Evolutionary conservation across 1,140 invertebrate genomes (phyloP).

Genomic region (Zaprionus tsacasi): DNA sequence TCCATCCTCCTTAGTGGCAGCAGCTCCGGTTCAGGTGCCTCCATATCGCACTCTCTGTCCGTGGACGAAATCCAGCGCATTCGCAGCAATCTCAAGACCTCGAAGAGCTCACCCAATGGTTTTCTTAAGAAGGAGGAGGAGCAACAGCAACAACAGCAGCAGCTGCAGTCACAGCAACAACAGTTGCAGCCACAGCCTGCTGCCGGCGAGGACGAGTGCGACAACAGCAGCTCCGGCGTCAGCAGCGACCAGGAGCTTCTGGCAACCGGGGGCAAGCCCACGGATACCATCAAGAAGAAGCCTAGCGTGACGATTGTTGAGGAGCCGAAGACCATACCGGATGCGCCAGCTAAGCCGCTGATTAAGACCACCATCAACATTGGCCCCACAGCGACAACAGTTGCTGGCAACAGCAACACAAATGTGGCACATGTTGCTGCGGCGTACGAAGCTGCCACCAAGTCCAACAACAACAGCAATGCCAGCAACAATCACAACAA

Average conservation of each 20-base stretch:
- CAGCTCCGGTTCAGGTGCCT: conserved; percentile 88
- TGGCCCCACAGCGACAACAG: conserved; percentile 32
- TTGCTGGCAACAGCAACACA: conserved; percentile 31
- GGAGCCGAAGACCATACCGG: conserved; percentile 74
- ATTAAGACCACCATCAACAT: conserved; percentile 70
- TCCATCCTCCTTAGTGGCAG: conserved; percentile 63
- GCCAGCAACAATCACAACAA: conserved; percentile 49
- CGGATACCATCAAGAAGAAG: conserved; percentile 83
- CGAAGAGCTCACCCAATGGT: conserved; percentile 93
- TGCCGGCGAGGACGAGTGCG: conserved; percentile 89
- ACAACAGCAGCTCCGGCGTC: conserved; percentile 94
- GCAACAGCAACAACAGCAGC: conserved; percentile 30
- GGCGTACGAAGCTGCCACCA: conserved; percentile 53
- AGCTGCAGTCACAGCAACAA: conserved; percentile 29
- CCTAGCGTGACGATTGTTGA: conserved; percentile 78
- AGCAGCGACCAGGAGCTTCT: conserved; percentile 92
- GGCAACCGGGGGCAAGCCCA: conserved; percentile 56
- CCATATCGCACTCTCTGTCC: conserved; percentile 92
- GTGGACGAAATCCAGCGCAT: conserved; percentile 95
- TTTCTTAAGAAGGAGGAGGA: conserved; percentile 86
- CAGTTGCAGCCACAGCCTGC: conserved; percentile 42
- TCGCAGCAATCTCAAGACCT: conserved; percentile 92
- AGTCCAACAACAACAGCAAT: conserved; percentile 48
- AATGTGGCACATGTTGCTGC: conserved; percentile 51
- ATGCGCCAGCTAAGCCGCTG: conserved; percentile 49